Evolutionary conservation across 2,888 invertebrate species (phyloP), one percentile per base, ranked within the genome.

Genomic region (Lycophotia porphyrea): DNA sequence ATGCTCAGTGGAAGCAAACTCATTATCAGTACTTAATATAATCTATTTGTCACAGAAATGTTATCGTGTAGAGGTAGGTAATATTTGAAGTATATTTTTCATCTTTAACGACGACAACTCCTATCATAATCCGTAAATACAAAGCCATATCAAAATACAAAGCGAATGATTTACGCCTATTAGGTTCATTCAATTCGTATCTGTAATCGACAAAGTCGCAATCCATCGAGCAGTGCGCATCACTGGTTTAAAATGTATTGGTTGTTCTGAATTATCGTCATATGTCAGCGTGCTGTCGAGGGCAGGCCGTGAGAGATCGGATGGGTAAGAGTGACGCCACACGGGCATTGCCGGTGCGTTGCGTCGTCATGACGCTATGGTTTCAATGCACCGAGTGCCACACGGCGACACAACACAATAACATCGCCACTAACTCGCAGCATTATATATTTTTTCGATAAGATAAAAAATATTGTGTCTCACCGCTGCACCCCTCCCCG

Each of bases 221-320:
- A 92, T 90, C 89, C 90, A 91, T 91, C 90, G 90, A 86, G 88
- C 86, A 77, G 84, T 86, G 81, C 91, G 94, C 92, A 91, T 88
- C 91, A 88, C 86, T 94, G 94, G 87, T 90, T 94, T 94, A 93
- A 93, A 95, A 94, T 93, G 93, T 92, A 92, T 90, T 92, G 90
- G 90, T 90, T 90, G 90, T 84, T 87, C 90, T 89, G 80, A 81
- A 92, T 93, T 92, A 92, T 91, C 92, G 88, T 88, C 91, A 91
- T 91, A 90, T 90, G 90, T 91, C 91, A 90, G 84, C 85, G 79
- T 84, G 82, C 88, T 92, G 93, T 92, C 93, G 86, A 74, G 86
- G 85, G 84, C 93, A 93, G 89, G 82, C 74, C 81, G 81, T 78
- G 82, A 84, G 86, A 88, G 87, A 87, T 88, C 87, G 88, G 42